Evolutionary conservation across 2,888 invertebrate species (phyloP).

Genomic region (Saturnia pavonia): DNA sequence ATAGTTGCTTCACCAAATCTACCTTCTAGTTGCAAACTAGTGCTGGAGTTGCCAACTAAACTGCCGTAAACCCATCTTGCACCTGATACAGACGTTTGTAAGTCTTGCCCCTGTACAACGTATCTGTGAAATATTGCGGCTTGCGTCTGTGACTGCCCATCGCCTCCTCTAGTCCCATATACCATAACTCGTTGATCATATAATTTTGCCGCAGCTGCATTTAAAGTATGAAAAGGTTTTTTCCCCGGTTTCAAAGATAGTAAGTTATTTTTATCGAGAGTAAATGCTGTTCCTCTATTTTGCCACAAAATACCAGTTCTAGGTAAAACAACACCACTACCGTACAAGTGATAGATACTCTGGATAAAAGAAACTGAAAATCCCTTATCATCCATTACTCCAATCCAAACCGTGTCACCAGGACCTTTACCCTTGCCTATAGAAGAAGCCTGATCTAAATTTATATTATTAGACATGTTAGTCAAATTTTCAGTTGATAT

Average conservation of each 20-base stretch:
- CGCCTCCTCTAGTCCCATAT: slow-evolving; percentile 71
- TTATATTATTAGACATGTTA: slow-evolving; percentile 55
- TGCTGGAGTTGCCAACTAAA: slow-evolving; percentile 37
- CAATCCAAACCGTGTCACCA: slow-evolving; percentile 74
- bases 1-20: slow-evolving; percentile 58
- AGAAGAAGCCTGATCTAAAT: slow-evolving; percentile 43
- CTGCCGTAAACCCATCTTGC: slow-evolving; percentile 70
- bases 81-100: slow-evolving; percentile 56
- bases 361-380: slow-evolving; percentile 75
- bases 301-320: slow-evolving; percentile 72
- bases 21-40: slow-evolving; percentile 54
- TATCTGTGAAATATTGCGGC: slow-evolving; percentile 73
- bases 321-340: slow-evolving; percentile 66
- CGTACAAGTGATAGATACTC: slow-evolving; percentile 62
- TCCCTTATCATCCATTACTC: slow-evolving; percentile 69
- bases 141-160: slow-evolving; percentile 72
- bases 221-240: slow-evolving; percentile 69
- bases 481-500: slow-evolving; percentile 46
- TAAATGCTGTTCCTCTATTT: slow-evolving; percentile 63
- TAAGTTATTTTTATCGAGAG: slow-evolving; percentile 52
- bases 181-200: slow-evolving; percentile 67
- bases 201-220: slow-evolving; percentile 64
- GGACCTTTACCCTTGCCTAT: slow-evolving; percentile 51
- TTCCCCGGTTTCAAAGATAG: slow-evolving; percentile 63
- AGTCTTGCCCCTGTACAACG: slow-evolving; percentile 56